phyloP scores from a whole-genome alignment of 2,888 invertebrate genomes.

The Aporophyla nigra region DNA sequence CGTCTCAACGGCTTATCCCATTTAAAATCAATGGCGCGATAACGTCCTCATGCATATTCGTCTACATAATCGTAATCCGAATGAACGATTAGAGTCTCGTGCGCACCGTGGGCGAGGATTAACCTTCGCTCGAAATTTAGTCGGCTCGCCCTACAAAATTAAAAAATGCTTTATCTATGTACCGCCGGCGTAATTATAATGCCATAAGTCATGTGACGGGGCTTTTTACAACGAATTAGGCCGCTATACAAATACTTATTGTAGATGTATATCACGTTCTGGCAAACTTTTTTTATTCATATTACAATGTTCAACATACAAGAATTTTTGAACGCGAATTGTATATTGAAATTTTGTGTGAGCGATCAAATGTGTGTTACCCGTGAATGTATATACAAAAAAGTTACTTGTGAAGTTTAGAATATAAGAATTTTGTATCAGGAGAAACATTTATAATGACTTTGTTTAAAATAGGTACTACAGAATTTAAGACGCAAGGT shows the following conservation, averaged over 20 bases:
- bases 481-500: constrained; percentile 1
- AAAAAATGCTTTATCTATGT: constrained; percentile 80
- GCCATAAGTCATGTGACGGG: constrained; percentile 82
- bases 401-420: neutral
- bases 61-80: constrained; percentile 85
- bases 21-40: constrained; percentile 85
- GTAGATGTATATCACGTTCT: constrained; percentile 71
- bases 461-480: neutral
- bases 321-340: constrained; percentile 32
- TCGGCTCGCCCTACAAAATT: constrained; percentile 70
- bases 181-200: constrained; percentile 82
- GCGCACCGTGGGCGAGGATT: constrained; percentile 84
- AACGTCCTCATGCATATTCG: constrained; percentile 86
- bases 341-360: constrained; percentile 49
- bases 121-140: constrained; percentile 74
- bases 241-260: constrained; percentile 71
- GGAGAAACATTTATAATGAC: too few species aligned
- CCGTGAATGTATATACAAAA: constrained; percentile 18
- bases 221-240: constrained; percentile 77
- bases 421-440: neutral
- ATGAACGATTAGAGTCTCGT: constrained; percentile 86
- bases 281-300: constrained; percentile 60
- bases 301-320: constrained; percentile 48
- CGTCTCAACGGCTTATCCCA: constrained; percentile 81
- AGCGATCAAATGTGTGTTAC: constrained; percentile 24